Evolutionary conservation across 92 coral and sea anemone species (phyloP), one percentile per base, ranked within the genome.

Genomic region (Metridium senile): DNA sequence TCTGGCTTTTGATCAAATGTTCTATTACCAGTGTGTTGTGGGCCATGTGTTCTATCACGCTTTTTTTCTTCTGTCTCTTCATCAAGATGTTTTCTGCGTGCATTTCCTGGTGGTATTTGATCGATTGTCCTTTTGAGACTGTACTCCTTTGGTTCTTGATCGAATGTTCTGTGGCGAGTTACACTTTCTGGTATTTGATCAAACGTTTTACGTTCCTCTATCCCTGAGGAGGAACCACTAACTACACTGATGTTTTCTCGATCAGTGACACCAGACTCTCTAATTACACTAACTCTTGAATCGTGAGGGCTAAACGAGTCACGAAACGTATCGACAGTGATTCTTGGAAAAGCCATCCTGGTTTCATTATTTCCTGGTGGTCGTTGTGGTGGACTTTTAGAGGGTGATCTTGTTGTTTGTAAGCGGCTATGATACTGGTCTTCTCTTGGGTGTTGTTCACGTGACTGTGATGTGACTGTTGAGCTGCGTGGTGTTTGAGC

Each of bases 211-310:
- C 61, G 61, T 54, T 26, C 33, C 11, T 1, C 31, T 54, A 2
- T 20, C 3, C 4, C n/a, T 54, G 61, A 54, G 23, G 25, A 54
- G 4, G 4, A 3, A 6, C 2, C 25, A 19, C 23, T 54, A 16
- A 2, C 23, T 54, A 2, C 23, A 54, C 25, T 21, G 17, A 9
- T 62, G 16, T 26, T 70, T n/a, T 64, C 49, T 43, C 61, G 49
- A 61, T 84, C 83, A 58, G 58, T 71, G 39, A 70, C 58, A 17
- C 66, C 70, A 29, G 78, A 52, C 56, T 73, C 78, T 22, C 67
- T 57, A 1, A 73, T 73, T 9, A 73, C 78, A 23, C 78, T 73
- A 33, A 57, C 78, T 16, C 64, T 58, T n/a, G 54, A 19, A 73
- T 43, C 58, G 33, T 22, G 32, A 52, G 76, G 29, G 54, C 13